Conservation (phyloP, 2,888 invertebrate genomes). For the Julus scanicus region DNA sequence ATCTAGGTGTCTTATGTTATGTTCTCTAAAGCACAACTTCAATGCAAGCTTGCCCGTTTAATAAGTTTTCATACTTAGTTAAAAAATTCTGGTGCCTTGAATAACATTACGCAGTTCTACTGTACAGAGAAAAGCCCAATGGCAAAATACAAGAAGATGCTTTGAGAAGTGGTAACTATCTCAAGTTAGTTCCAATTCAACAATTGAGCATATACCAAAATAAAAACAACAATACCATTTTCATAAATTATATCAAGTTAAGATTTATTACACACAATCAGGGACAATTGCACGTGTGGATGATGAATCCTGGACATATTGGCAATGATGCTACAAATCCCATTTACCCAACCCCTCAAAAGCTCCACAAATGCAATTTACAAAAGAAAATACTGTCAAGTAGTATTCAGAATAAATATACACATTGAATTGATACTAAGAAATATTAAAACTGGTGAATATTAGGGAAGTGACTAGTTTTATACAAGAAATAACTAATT, state of each 20-base stretch:
- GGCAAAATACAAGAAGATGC: too few species aligned
- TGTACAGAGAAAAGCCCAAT: too few species aligned
- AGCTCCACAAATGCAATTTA: conserved; percentile 36
- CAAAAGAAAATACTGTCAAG: conserved; percentile 43
- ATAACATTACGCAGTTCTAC: too few species aligned
- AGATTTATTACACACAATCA: conserved; percentile 38
- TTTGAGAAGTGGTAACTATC: too few species aligned
- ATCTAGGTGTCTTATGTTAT: too few species aligned
- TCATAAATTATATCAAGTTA: conserved; percentile 37
- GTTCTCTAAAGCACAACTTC: too few species aligned
- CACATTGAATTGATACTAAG: conserved; percentile 7
- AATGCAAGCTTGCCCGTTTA: too few species aligned
- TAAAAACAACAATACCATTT: background rate
- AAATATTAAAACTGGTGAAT: conserved; percentile 42
- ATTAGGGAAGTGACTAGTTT: conserved; percentile 44
- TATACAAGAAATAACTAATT: conserved; percentile 45
- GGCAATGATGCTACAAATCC: conserved; percentile 34
- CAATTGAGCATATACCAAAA: too few species aligned
- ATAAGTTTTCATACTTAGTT: too few species aligned
- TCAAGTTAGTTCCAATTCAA: too few species aligned
- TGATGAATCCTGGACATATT: conserved; percentile 5
- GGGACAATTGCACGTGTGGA: conserved; percentile 13
- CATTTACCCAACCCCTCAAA: background rate
- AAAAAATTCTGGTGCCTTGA: too few species aligned
- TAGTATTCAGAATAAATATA: conserved; percentile 43